Conservation (phyloP, 2,113 vertebrate genomes). For the Cichladusa arquata region DNA sequence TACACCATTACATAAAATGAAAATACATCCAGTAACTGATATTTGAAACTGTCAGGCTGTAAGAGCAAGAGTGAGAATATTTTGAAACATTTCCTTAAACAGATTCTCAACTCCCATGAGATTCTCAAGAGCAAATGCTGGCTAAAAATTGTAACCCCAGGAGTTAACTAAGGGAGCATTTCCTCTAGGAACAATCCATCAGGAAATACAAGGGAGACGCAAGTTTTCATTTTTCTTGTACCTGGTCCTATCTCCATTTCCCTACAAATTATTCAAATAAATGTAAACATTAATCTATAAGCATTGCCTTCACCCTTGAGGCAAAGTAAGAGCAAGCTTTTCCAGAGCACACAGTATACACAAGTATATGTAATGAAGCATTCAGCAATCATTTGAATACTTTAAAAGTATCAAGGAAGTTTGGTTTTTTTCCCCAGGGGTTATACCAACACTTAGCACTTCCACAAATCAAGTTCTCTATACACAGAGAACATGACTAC, state of each 20-base stretch:
- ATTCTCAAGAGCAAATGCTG: neutral
- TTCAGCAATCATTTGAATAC: neutral
- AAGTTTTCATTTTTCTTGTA: neutral
- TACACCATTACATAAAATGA: neutral
- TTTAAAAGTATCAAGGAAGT: neutral
- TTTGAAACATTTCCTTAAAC: slow-evolving; percentile 26
- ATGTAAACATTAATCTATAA: neutral
- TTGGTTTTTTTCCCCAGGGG: neutral
- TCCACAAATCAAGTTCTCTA: neutral
- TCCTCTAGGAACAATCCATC: neutral
- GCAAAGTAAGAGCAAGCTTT: neutral
- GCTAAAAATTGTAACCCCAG: neutral
- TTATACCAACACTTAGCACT: neutral
- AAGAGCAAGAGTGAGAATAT: neutral
- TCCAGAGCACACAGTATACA: neutral
- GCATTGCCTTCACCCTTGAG: neutral
- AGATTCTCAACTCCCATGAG: neutral
- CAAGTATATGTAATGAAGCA: neutral
- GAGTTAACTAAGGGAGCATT: neutral
- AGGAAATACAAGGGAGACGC: neutral
- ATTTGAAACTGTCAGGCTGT: neutral
- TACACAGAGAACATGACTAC: neutral
- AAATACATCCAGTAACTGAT: neutral
- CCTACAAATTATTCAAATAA: neutral
- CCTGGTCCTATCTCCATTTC: neutral